Percentiles rank a stretch among this genome's conserved stretches.
Conservation (phyloP, 2,113 vertebrate genomes). For the Herpetotheres cachinnans region DNA sequence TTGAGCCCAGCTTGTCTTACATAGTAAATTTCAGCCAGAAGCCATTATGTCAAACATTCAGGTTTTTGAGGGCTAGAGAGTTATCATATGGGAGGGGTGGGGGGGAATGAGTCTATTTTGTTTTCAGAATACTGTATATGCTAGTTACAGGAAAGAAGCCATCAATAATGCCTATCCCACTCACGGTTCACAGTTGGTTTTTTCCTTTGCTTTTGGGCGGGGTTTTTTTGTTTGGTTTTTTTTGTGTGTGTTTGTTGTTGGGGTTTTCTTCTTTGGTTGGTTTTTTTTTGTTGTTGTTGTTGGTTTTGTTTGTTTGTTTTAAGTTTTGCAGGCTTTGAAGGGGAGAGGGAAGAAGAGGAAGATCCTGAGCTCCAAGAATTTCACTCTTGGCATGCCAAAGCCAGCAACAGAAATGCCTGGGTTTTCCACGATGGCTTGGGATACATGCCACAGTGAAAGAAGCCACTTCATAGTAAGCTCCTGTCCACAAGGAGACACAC, state of each 20-base stretch:
- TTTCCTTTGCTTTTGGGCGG: background rate
- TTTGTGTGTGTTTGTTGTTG: no score
- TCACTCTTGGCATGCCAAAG: background rate
- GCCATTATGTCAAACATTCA: background rate
- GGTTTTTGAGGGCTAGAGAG: background rate
- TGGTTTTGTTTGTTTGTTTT: background rate
- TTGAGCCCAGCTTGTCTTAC: background rate
- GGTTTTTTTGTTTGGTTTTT: background rate
- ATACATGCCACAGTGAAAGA: background rate
- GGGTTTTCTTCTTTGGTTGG: no score
- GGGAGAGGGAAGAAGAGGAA: background rate
- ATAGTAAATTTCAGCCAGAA: background rate
- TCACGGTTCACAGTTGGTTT: background rate
- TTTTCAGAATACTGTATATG: background rate
- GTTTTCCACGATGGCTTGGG: background rate
- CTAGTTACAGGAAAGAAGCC: background rate
- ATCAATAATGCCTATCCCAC: background rate
- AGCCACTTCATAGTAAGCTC: background rate
- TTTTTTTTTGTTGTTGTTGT: background rate
- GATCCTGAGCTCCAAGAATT: background rate
- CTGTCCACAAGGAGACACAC: background rate
- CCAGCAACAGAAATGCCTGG: background rate
- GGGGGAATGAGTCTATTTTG: background rate
- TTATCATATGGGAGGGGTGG: background rate
- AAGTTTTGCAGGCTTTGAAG: background rate